Evolutionary conservation across 2,113 vertebrate genomes (phyloP).

Genomic region (Danionella cerebrum): DNA sequence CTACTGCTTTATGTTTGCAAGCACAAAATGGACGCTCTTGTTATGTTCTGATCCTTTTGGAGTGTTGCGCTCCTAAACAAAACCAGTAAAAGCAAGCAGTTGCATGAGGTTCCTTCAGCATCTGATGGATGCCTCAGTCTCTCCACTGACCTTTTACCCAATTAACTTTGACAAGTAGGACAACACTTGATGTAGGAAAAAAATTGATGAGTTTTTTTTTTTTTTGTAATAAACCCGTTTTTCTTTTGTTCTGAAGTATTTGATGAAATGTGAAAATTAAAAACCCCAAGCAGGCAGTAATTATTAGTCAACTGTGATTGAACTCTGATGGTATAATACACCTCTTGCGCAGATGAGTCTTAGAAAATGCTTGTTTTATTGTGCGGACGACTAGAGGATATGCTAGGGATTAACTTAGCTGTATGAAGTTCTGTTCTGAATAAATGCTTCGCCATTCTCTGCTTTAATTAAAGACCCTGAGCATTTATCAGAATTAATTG

Average conservation of each 20-base stretch:
- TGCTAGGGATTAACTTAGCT: not conserved
- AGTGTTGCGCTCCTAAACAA: slow-evolving; percentile 3
- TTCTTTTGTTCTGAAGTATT: not conserved
- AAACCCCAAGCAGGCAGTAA: slow-evolving; percentile 5
- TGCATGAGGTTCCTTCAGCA: slow-evolving; percentile 5
- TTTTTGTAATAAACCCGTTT: not conserved
- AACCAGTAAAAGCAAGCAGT: slow-evolving; percentile 15
- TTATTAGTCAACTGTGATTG: slow-evolving; percentile 19
- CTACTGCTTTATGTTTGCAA: not conserved
- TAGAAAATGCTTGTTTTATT: not conserved
- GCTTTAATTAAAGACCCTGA: slow-evolving; percentile 41
- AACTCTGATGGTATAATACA: not conserved
- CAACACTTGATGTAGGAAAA: slow-evolving; percentile 16
- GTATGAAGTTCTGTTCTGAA: not conserved
- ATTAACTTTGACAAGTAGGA: slow-evolving; percentile 20
- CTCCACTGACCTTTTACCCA: slow-evolving; percentile 18
- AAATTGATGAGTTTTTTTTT: not conserved
- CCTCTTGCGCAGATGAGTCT: not conserved
- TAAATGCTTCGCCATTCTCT: slow-evolving; percentile 20
- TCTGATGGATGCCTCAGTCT: not conserved
- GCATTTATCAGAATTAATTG: slow-evolving; percentile 35
- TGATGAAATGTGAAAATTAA: slow-evolving; percentile 9
- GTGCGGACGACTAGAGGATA: not conserved
- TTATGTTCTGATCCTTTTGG: not conserved
- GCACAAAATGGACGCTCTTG: not conserved